phyloP scores from a whole-genome alignment of 2,113 vertebrate genomes.

The Myrmophylax atrothorax region DNA sequence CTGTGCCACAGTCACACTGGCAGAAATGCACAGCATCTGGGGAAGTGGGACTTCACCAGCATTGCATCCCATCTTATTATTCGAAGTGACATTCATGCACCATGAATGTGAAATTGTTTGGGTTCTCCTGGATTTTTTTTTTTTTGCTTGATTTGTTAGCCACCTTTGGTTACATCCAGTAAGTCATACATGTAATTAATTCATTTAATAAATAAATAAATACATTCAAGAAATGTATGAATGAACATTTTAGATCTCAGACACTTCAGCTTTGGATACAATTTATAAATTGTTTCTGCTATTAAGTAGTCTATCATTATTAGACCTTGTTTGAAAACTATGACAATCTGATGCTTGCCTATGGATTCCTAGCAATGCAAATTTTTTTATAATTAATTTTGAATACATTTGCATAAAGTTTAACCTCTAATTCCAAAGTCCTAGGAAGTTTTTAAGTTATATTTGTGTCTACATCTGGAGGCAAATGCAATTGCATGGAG shows the following conservation, averaged over 20 bases:
- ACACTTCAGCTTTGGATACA: background rate
- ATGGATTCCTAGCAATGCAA: background rate
- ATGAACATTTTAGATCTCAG: background rate
- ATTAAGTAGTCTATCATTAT: background rate
- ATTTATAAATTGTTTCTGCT: background rate
- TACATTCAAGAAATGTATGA: background rate
- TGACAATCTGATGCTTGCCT: background rate
- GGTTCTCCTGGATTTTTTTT: accelerated
- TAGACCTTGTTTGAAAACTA: background rate
- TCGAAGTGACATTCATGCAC: background rate
- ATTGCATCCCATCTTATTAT: background rate
- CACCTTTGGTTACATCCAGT: background rate
- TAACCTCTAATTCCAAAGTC: background rate
- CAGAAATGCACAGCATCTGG: background rate
- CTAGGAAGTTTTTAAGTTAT: background rate
- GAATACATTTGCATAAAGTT: background rate
- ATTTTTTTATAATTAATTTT: background rate
- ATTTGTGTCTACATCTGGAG: background rate
- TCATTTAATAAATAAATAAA: background rate
- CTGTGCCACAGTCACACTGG: no score
- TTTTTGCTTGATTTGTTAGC: background rate
- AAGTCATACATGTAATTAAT: background rate
- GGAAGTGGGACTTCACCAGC: background rate
- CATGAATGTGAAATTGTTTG: background rate
- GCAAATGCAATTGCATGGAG: background rate